These are phyloP conservation scores for Coelopa pilipes DNA, from an alignment of 2,888 invertebrate species.

Conservation along the genomic window DNA sequence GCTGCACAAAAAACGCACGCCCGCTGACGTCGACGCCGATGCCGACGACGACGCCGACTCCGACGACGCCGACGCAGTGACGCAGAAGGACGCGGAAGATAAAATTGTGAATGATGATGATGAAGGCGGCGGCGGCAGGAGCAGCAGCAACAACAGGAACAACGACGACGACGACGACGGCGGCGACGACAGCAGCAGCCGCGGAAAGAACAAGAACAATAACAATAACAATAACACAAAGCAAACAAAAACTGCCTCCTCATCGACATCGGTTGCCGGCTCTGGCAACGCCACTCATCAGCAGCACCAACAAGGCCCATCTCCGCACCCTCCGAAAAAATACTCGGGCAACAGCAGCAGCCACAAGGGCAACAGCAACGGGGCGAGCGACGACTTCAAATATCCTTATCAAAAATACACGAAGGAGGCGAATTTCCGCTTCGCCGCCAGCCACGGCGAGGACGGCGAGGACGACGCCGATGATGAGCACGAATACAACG, in stretches of 20 bases:
- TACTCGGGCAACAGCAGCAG: constrained; percentile 54
- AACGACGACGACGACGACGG: constrained; percentile 30
- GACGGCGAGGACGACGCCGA: constrained; percentile 81
- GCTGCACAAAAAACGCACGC: constrained; percentile 50
- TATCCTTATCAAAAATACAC: constrained; percentile 80
- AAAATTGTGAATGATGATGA: constrained; percentile 29
- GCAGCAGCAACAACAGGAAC: constrained; percentile 23
- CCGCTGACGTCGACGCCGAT: constrained; percentile 49
- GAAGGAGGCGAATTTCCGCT: constrained; percentile 75
- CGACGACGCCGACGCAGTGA: constrained; percentile 22
- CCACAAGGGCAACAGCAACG: constrained; percentile 46
- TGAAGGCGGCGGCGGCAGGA: constrained; percentile 30
- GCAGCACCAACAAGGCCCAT: constrained; percentile 31
- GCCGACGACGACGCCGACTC: constrained; percentile 40
- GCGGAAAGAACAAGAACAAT: background rate
- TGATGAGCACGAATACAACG: constrained; percentile 65
- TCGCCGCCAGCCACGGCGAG: constrained; percentile 39
- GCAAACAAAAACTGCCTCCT: constrained; percentile 41
- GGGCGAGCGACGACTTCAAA: constrained; percentile 64
- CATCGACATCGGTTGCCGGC: background rate
- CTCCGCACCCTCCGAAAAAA: constrained; percentile 62
- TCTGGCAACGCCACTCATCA: constrained; percentile 14
- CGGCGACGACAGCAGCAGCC: constrained; percentile 32
- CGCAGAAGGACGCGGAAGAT: constrained; percentile 17
- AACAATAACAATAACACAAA: constrained; percentile 33